Percentiles rank a stretch among this genome's conserved stretches.
Conservation (phyloP, 2,888 invertebrate genomes). For the Meteorus cinctellus region DNA sequence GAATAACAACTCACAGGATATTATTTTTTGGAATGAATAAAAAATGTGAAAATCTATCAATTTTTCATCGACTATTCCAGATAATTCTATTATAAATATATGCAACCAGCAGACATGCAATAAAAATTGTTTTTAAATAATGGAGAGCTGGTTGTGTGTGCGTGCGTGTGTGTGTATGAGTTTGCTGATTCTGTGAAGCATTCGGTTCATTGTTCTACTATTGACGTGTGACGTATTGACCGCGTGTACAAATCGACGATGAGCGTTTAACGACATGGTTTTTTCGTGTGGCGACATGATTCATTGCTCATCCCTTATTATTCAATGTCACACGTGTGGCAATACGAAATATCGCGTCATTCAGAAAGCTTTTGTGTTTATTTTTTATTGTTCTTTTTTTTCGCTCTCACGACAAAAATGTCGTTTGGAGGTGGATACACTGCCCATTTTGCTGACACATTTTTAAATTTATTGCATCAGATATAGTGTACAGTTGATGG, state of each 20-base stretch:
- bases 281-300: not conserved
- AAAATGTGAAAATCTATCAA: too few relatives aligned
- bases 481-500: not conserved
- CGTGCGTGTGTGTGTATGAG: not conserved
- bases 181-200: not conserved
- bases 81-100: too few relatives aligned
- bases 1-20: too few relatives aligned
- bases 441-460: too few relatives aligned
- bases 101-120: too few relatives aligned
- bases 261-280: not conserved
- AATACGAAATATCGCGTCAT: not conserved
- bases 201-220: not conserved
- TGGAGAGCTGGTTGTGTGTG: not conserved
- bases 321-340: slow-evolving; percentile 9
- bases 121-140: too few relatives aligned
- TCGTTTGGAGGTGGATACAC: too few relatives aligned
- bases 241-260: not conserved
- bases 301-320: slow-evolving; percentile 6
- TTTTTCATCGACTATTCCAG: too few relatives aligned
- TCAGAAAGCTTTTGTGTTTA: not conserved
- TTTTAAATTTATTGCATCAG: not conserved
- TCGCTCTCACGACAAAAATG: too few relatives aligned
- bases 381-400: not conserved
- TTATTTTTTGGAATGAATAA: too few relatives aligned
- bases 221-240: not conserved